Evolutionary conservation across 2,113 vertebrate genomes (phyloP).

Genomic region (Percina caprodes): DNA sequence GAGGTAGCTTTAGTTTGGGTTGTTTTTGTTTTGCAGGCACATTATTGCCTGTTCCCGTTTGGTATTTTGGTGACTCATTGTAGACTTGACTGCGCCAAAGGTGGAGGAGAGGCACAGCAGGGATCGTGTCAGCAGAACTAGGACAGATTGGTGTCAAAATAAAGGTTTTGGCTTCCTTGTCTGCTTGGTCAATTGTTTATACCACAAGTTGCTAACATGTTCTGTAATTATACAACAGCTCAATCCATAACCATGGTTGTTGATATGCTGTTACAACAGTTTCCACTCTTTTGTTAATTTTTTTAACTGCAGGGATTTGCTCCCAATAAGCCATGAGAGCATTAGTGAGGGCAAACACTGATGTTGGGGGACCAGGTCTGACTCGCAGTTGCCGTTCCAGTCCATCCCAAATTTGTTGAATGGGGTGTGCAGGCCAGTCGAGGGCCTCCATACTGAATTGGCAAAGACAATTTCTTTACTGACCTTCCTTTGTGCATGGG

Average conservation of each 20-base stretch:
- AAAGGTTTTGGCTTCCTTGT: slow-evolving; percentile 13
- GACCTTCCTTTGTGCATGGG: neutral
- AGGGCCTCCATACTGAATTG: neutral
- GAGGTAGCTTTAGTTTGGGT: neutral
- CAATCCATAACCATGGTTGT: neutral
- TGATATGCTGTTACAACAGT: neutral
- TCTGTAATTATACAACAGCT: neutral
- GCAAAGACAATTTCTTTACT: neutral
- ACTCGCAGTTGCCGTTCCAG: too few species aligned
- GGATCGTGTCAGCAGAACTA: slow-evolving; percentile 44
- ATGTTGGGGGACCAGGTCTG: neutral
- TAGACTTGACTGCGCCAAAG: slow-evolving; percentile 40
- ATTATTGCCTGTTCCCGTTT: slow-evolving; percentile 21
- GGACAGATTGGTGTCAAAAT: slow-evolving; percentile 52
- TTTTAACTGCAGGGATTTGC: neutral
- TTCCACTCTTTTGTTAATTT: neutral
- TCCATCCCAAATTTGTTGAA: neutral
- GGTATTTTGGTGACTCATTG: slow-evolving; percentile 46
- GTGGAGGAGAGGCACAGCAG: slow-evolving; percentile 48
- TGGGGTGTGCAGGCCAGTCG: neutral
- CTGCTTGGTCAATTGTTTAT: slow-evolving; percentile 12
- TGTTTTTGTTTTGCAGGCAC: slow-evolving; percentile 4
- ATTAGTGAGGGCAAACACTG: too few species aligned
- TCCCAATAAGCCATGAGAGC: neutral
- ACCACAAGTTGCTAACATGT: neutral